Conservation (phyloP, 1,140 invertebrate species). For the Lethrus apterus region DNA sequence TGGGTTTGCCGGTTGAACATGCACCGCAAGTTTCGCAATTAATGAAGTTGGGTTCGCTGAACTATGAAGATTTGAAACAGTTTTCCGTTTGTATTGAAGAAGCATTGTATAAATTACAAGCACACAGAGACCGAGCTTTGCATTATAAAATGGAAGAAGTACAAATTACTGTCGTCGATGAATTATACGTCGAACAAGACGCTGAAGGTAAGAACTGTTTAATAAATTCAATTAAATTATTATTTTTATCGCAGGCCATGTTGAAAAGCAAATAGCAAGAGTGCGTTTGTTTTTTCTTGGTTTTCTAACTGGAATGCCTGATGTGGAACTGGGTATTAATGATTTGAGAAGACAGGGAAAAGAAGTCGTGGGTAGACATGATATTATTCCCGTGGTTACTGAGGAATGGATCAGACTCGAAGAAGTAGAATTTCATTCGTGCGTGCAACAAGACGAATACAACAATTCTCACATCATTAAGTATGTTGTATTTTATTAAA, state of each 20-base stretch:
- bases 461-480: slow-evolving; percentile 85
- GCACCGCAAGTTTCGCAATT: slow-evolving; percentile 93
- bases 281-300: slow-evolving; percentile 93
- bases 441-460: slow-evolving; percentile 88
- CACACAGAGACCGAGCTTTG: slow-evolving; percentile 80
- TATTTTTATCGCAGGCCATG: slow-evolving; percentile 49
- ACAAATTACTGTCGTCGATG: slow-evolving; percentile 93
- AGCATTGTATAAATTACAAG: slow-evolving; percentile 73
- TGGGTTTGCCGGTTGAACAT: slow-evolving; percentile 94
- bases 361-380: slow-evolving; percentile 97
- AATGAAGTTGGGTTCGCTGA: slow-evolving; percentile 89
- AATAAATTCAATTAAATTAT: slow-evolving; percentile 1
- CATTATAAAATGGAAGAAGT: slow-evolving; percentile 98
- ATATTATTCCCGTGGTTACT: slow-evolving; percentile 98
- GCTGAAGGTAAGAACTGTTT: slow-evolving; percentile 44
- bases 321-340: slow-evolving; percentile 95
- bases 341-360: slow-evolving; percentile 94
- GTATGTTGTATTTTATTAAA: slow-evolving; percentile 45
- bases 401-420: slow-evolving; percentile 99
- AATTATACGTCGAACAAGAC: slow-evolving; percentile 90
- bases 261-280: slow-evolving; percentile 88
- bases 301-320: slow-evolving; percentile 88
- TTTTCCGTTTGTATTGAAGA: slow-evolving; percentile 89
- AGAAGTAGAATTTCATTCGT: slow-evolving; percentile 88
- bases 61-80: slow-evolving; percentile 82